Conservation (phyloP, 2,797 vertebrate genomes). For the Oophaga sylvatica region DNA sequence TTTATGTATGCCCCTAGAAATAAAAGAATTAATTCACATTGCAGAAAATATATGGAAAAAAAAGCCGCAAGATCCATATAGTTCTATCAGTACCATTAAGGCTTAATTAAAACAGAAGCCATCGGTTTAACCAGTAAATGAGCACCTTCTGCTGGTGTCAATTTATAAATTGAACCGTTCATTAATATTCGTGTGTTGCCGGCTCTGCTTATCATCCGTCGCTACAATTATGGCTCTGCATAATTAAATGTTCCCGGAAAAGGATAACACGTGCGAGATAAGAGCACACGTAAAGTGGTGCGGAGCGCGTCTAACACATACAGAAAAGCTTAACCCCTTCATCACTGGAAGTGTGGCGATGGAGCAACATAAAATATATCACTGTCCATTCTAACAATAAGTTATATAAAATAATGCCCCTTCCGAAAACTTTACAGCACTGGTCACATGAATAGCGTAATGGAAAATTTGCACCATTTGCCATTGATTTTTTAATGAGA, state of each 20-base stretch:
- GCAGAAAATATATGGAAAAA: no score
- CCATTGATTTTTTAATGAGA: no score
- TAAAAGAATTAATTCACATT: no score
- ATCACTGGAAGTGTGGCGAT: not conserved
- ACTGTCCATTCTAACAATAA: no score
- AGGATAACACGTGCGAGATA: constrained; percentile 8
- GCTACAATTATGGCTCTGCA: constrained; percentile 13
- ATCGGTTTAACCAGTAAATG: constrained; percentile 7
- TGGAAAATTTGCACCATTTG: no score
- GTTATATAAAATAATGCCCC: no score
- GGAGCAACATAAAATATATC: no score
- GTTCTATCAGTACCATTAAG: not conserved
- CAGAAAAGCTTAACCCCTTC: not conserved
- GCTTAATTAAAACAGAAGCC: constrained; percentile 2
- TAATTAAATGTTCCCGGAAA: constrained; percentile 54
- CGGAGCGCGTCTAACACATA: not conserved
- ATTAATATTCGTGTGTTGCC: constrained; percentile 36
- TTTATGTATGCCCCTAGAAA: no score
- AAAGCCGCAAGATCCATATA: not conserved
- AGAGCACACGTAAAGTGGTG: constrained; percentile 11
- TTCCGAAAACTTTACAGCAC: no score
- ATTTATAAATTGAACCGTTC: constrained; percentile 26
- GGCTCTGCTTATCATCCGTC: constrained; percentile 8
- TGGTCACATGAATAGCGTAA: no score
- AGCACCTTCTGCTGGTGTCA: not conserved